Base-by-base conservation (phyloP, 2,888 invertebrate species). In the Iselma pallidipennis region DNA sequence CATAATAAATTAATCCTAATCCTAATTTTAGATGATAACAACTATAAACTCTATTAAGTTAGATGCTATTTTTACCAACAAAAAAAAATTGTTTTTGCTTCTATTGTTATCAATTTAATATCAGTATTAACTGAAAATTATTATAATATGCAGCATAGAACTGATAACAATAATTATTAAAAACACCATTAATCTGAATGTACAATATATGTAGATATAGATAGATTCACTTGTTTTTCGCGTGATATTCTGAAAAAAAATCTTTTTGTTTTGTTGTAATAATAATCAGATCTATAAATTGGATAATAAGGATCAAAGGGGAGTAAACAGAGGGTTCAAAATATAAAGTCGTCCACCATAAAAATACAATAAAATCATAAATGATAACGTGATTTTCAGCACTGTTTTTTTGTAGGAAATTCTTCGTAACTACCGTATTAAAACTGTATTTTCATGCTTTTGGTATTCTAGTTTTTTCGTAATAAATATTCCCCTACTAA, bases 161-260 rank as follows among this genome's bases (percentile, higher is more conserved):
- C 26, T 29, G 59, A 59, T 59, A 55, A 59, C 49, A 45, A 51
- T n/a, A n/a, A n/a, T n/a, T n/a, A n/a, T 55, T 55, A 28, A 51
- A 59, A 59, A 50, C 55, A 57, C 9, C 42, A n/a, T n/a, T n/a
- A 57, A 37, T n/a, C n/a, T n/a, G n/a, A n/a, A 52, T 52, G 33
- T 58, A 58, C 53, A 45, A 58, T 48, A 45, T n/a, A n/a, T n/a
- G n/a, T n/a, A n/a, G n/a, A n/a, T n/a, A n/a, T n/a, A n/a, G n/a
- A n/a, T n/a, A 37, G 50, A 57, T 49, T 50, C 58, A 59, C 55
- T 59, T 59, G 55, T 55, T 55, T 59, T 59, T 55, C 59, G 50
- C 59, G 59, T 59, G 59, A 59, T 51, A 51, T 3, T 23, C 19
- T 50, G 28, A n/a, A n/a, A n/a, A n/a, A n/a, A n/a, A n/a, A n/a